Base-by-base conservation (phyloP, 2,888 invertebrate species). In the Caenorhabditis uteleia region DNA sequence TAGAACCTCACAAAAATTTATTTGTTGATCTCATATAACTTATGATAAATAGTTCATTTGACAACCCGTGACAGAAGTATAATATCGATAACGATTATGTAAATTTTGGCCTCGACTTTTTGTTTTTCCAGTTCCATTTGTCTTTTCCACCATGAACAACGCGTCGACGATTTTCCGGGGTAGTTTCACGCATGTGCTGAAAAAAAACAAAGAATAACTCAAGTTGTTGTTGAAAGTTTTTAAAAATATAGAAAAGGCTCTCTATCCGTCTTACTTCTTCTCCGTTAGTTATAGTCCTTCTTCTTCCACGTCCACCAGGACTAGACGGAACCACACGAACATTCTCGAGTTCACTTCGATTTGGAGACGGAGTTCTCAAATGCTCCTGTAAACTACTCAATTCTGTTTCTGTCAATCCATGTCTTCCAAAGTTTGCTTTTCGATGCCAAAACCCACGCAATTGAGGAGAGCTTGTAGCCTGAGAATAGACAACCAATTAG, bases 371-470 rank as follows among this genome's bases (percentile, higher is more conserved):
- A 12, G 54, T 47, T 39, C 49, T 40, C 23, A 62, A 23, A 20
- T 62, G 54, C 14, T 64, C 57, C 42, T 61, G 60, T 6, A 62
- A 23, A 44, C 53, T 49, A 3, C 42, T 33, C 8, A 68, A 31
- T 38, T 68, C 67, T 1, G 46, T 58, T 46, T 68, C 67, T 5
- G 58, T 62, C 39, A 68, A 42, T 7, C 55, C 51, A 25, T 68
- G 60, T 29, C 55, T 33, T 7, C 33, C 34, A 34, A 51, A 43
- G 21, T 39, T 50, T 4, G 62, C 53, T 29, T 71, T 71, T 40
- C 57, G 40, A 21, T 68, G 66, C 71, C 71, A 71, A 18, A 67
- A 68, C 18, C 71, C 71, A 7, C 68, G 62, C 8, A 71, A 42
- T 42, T 68, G 58, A n/a, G 68, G 66, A 14, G 59, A 50, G 20